phyloP scores from a whole-genome alignment of 37 sponge, comb jelly and placozoan genomes.

The Beroe forskalii region DNA sequence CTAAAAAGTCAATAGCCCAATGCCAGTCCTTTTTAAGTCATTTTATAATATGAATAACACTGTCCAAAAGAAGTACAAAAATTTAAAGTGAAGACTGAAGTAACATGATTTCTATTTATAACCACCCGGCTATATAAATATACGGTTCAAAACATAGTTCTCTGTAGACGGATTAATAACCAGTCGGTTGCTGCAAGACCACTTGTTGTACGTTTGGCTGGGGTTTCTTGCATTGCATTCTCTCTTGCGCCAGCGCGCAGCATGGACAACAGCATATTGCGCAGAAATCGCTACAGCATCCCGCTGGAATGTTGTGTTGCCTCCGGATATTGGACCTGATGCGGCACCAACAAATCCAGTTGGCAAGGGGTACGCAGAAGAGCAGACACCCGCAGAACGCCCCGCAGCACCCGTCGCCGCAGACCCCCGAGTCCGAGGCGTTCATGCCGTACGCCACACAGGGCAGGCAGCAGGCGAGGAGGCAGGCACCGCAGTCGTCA shows the following conservation, averaged over 20 bases:
- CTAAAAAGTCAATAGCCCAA: too few relatives aligned
- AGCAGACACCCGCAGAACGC: neutral
- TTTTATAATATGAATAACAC: too few relatives aligned
- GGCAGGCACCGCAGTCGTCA: constrained; percentile 27
- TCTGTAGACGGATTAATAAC: too few relatives aligned
- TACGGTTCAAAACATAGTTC: too few relatives aligned
- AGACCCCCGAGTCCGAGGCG: neutral
- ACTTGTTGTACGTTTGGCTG: neutral
- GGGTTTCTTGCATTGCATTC: neutral
- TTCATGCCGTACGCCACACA: neutral
- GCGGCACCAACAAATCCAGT: too few relatives aligned
- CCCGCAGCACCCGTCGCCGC: neutral
- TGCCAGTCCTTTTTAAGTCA: too few relatives aligned
- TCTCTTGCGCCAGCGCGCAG: neutral
- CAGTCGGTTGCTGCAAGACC: too few relatives aligned
- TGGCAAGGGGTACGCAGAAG: neutral
- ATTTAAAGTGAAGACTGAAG: too few relatives aligned
- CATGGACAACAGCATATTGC: neutral
- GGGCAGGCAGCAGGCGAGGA: neutral
- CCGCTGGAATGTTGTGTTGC: neutral
- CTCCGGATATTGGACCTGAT: neutral
- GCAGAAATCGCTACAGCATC: neutral
- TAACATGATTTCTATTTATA: too few relatives aligned
- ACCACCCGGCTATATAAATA: too few relatives aligned
- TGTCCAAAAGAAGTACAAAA: too few relatives aligned